phyloP scores from a whole-genome alignment of 2,888 invertebrate species.

The Plagodis dolabraria region DNA sequence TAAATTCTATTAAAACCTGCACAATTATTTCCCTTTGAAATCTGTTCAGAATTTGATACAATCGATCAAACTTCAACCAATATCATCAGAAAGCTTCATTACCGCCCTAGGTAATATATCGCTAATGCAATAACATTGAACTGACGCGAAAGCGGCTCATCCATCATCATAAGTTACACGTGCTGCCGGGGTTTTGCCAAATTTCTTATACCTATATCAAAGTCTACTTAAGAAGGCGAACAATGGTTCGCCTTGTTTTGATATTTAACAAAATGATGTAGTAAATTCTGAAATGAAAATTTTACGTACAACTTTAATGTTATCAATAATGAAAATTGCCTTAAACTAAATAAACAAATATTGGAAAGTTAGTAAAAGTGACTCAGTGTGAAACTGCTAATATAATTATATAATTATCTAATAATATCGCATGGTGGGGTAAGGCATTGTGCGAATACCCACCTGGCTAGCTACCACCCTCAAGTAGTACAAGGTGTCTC shows the following conservation, averaged over 20 bases:
- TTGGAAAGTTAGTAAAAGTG: no score
- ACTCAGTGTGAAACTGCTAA: no score
- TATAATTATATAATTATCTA: no score
- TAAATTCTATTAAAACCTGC: no score
- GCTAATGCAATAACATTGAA: slow-evolving; percentile 31
- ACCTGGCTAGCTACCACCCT: no score
- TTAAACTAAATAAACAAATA: no score
- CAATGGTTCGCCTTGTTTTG: slow-evolving; percentile 24
- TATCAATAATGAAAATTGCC: no score
- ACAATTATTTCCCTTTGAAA: no score
- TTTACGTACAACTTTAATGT: no score
- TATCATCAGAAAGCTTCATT: slow-evolving; percentile 25
- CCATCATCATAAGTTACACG: slow-evolving; percentile 36
- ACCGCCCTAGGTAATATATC: slow-evolving; percentile 13
- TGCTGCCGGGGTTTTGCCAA: slow-evolving; percentile 21
- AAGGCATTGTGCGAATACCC: no score
- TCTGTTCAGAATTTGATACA: slow-evolving; percentile 2
- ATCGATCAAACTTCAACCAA: slow-evolving; percentile 28
- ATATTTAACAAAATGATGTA: slow-evolving; percentile 15
- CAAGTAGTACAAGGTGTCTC: no score
- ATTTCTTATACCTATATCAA: slow-evolving; percentile 30
- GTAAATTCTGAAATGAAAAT: neutral
- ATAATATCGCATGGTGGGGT: no score
- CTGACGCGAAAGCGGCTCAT: slow-evolving; percentile 24
- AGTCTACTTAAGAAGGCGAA: slow-evolving; percentile 27